Conservation (phyloP, 2,888 invertebrate species). For the Dryococelus australis region DNA sequence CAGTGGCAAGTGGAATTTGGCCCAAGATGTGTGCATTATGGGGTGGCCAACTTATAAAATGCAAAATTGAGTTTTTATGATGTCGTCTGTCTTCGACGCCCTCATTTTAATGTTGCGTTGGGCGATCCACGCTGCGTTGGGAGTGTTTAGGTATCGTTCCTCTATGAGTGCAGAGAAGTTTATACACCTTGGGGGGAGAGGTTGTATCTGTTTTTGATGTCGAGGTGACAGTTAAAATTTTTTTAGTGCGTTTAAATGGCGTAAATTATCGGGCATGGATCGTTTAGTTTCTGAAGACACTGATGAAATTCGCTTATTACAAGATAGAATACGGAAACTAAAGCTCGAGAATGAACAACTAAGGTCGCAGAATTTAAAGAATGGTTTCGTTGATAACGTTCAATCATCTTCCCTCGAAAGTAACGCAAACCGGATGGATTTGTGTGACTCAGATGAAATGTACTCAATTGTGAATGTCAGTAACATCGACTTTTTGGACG, state of each 20-base stretch:
- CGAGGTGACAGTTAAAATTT: not conserved
- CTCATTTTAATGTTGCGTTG: too few species aligned
- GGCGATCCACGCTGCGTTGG: too few species aligned
- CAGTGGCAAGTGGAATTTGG: too few species aligned
- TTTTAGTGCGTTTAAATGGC: not conserved
- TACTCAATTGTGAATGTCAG: constrained; percentile 65
- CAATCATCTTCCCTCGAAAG: constrained; percentile 1
- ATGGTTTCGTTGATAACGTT: constrained; percentile 36
- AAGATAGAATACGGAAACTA: constrained; percentile 40
- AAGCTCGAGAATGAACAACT: constrained; percentile 41
- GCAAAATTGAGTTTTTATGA: too few species aligned
- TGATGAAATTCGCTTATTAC: constrained; percentile 38
- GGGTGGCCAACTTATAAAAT: too few species aligned
- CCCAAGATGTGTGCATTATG: too few species aligned
- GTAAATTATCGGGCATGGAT: not conserved
- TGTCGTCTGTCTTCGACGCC: too few species aligned
- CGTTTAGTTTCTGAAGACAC: not conserved
- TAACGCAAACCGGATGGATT: constrained; percentile 13
- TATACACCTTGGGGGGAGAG: too few species aligned
- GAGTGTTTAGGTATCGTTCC: too few species aligned
- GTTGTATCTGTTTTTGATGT: too few species aligned
- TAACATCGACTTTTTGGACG: constrained; percentile 64
- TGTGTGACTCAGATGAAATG: not conserved
- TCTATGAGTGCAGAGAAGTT: too few species aligned
- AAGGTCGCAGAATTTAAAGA: constrained; percentile 34